Conservation (phyloP, 2,113 vertebrate species). For the Tapirus terrestris region DNA sequence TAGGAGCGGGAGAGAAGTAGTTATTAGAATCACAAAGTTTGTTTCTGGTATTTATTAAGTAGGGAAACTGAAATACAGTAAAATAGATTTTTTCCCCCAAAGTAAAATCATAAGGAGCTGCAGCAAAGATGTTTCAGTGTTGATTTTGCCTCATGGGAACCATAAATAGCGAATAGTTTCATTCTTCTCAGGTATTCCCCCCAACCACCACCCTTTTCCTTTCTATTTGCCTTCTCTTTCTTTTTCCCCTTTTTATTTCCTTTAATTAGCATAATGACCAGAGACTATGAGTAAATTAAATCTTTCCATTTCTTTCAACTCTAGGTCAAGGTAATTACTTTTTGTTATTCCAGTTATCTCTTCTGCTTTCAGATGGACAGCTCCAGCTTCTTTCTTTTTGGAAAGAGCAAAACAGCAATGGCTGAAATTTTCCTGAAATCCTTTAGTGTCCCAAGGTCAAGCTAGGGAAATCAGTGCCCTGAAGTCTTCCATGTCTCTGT, state of each 20-base stretch:
- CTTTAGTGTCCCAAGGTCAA: background rate
- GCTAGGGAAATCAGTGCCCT: background rate
- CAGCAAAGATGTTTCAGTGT: constrained; percentile 32
- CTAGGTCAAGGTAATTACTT: constrained; percentile 35
- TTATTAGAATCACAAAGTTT: constrained; percentile 42
- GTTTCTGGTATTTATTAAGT: constrained; percentile 49
- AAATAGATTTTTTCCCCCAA: background rate
- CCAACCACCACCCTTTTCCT: background rate
- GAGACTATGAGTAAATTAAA: constrained; percentile 50
- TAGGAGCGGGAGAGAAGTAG: background rate
- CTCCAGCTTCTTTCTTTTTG: constrained; percentile 24
- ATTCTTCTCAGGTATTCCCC: background rate
- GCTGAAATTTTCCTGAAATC: constrained; percentile 4
- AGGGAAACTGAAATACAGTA: constrained; percentile 40
- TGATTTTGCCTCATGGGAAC: background rate
- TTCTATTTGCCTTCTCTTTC: constrained; percentile 34
- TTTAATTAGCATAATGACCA: constrained; percentile 34
- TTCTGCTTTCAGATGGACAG: constrained; percentile 28
- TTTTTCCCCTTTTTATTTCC: constrained; percentile 1
- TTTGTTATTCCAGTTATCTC: background rate
- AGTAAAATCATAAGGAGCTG: constrained; percentile 12
- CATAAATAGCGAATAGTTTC: background rate
- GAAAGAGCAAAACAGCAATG: constrained; percentile 10
- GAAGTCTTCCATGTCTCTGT: background rate
- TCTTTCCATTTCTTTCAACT: constrained; percentile 23